Conservation (phyloP, 2,888 invertebrate genomes). For the Metopia argyrocephala region DNA sequence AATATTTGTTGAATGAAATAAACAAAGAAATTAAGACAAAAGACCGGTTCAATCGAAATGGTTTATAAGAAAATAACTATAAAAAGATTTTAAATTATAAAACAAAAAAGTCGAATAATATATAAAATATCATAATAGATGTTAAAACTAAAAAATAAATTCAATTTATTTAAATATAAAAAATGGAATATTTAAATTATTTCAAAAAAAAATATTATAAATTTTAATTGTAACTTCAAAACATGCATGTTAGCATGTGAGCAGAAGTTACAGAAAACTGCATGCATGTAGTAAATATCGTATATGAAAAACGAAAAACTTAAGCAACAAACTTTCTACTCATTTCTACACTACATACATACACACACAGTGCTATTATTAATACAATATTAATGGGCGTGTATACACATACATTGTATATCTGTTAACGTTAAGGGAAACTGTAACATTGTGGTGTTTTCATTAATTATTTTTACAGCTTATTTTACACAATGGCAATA, state of each 20-base stretch:
- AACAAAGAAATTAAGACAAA: not conserved
- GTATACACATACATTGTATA: not conserved
- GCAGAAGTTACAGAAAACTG: not conserved
- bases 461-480: not conserved
- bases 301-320: conserved; percentile 42
- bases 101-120: not conserved
- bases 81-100: not conserved
- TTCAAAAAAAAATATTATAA: too few species aligned
- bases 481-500: not conserved
- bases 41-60: conserved; percentile 24
- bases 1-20: conserved; percentile 39
- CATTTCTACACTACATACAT: conserved; percentile 5
- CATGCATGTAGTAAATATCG: not conserved
- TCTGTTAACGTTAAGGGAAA: not conserved
- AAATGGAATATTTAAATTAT: too few species aligned
- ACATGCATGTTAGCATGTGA: not conserved
- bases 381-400: not conserved
- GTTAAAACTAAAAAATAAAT: too few species aligned
- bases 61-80: not conserved
- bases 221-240: not conserved
- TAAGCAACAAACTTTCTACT: conserved; percentile 54
- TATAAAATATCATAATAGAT: not conserved
- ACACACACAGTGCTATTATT: not conserved
- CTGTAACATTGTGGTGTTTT: not conserved
- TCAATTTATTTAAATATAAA: too few species aligned